phyloP scores from a whole-genome alignment of 1,140 invertebrate species.

The Metopolophium dirhodum region DNA sequence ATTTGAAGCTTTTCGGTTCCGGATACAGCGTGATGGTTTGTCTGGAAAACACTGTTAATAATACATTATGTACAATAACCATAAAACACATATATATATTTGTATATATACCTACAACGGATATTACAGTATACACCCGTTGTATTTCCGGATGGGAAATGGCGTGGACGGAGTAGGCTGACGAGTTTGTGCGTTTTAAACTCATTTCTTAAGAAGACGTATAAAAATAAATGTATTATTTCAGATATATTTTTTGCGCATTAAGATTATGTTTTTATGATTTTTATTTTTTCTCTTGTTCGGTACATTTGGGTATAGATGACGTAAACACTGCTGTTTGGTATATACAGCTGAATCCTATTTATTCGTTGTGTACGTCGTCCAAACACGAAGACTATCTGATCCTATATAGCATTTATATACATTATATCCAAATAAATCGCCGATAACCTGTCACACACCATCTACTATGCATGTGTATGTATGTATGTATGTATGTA shows the following conservation, averaged over 20 bases:
- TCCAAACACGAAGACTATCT: not conserved
- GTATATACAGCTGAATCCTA: not conserved
- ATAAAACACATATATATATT: not conserved
- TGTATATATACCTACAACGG: not conserved
- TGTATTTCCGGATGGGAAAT: not conserved
- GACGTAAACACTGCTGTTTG: not conserved
- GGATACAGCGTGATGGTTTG: not conserved
- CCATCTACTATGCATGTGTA: not conserved
- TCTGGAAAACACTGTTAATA: not conserved
- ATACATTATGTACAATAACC: not conserved
- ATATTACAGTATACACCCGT: not conserved
- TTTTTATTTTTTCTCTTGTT: not conserved
- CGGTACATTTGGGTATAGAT: not conserved
- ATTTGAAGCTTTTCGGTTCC: not conserved
- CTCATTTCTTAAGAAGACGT: not conserved
- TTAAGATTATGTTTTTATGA: not conserved
- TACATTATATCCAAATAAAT: not conserved
- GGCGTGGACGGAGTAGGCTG: not conserved
- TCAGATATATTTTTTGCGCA: not conserved
- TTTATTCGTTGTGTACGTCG: not conserved
- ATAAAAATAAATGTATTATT: not conserved
- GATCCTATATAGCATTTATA: not conserved
- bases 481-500: no score
- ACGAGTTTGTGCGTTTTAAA: not conserved
- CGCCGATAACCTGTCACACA: not conserved